Evolutionary conservation across 2,797 vertebrate species (phyloP).

Genomic region (Ispidina picta): DNA sequence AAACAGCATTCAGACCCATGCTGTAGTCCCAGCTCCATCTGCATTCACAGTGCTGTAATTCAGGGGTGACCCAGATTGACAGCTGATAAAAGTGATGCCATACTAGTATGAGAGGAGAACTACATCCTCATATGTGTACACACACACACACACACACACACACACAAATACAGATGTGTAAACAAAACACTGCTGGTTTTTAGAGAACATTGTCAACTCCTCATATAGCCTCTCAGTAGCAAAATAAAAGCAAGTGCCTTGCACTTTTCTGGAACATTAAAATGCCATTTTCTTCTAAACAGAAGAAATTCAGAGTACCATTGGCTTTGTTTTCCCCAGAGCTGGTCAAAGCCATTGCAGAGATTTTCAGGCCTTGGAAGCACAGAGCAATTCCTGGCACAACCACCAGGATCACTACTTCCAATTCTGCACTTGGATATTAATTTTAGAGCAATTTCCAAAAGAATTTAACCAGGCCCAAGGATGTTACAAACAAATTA

Average conservation of each 20-base stretch:
- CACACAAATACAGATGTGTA: background rate
- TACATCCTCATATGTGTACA: background rate
- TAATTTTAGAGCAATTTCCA: slow-evolving; percentile 29
- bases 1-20: background rate
- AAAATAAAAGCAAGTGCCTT: background rate
- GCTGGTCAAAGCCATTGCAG: background rate
- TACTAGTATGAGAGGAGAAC: background rate
- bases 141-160: fast-evolving
- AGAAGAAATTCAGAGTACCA: background rate
- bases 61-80: slow-evolving; percentile 11
- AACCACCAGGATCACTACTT: background rate
- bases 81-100: background rate
- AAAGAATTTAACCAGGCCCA: background rate
- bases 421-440: slow-evolving; percentile 15
- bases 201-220: background rate
- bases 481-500: slow-evolving; percentile 35
- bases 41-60: background rate
- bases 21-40: background rate
- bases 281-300: slow-evolving; percentile 12
- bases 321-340: background rate
- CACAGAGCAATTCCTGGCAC: background rate
- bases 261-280: slow-evolving; percentile 5
- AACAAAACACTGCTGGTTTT: background rate
- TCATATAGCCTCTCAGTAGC: background rate
- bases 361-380: slow-evolving; percentile 23